Percentiles rank a stretch among this genome's conserved stretches.
These are phyloP conservation scores for Euplexia lucipara DNA, from an alignment of 2,888 invertebrate genomes.

Conservation along the genomic window DNA sequence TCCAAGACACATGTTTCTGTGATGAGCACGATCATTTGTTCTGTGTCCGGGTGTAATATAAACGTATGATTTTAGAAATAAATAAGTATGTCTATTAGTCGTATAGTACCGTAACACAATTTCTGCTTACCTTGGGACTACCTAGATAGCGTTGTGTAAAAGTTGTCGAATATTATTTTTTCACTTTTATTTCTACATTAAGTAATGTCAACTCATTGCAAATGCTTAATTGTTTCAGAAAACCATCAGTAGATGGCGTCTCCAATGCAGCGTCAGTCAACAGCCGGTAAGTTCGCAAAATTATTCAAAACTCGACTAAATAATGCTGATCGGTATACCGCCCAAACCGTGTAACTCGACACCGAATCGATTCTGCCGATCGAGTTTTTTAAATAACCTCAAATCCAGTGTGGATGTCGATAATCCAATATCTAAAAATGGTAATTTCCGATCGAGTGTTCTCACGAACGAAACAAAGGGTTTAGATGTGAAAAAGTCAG, in stretches of 20 bases:
- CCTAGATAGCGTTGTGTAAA: too few relatives aligned
- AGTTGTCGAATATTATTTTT: too few relatives aligned
- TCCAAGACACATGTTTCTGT: too few relatives aligned
- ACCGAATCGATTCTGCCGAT: conserved; percentile 76
- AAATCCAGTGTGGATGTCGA: conserved; percentile 73
- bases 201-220: not conserved
- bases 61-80: too few relatives aligned
- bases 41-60: too few relatives aligned
- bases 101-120: too few relatives aligned
- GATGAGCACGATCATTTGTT: too few relatives aligned
- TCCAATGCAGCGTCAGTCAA: conserved; percentile 96
- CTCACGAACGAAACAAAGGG: conserved; percentile 88
- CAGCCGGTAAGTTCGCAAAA: conserved; percentile 94
- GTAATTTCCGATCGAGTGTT: conserved; percentile 86
- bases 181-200: not conserved
- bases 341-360: conserved; percentile 82
- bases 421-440: conserved; percentile 90
- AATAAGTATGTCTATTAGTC: too few relatives aligned
- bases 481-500: conserved; percentile 80
- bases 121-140: too few relatives aligned
- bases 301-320: conserved; percentile 54
- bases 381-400: conserved; percentile 78
- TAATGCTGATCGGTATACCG: conserved; percentile 65
- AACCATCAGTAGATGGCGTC: conserved; percentile 96
- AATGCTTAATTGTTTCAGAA: conserved; percentile 92